phyloP scores from a whole-genome alignment of 2,113 vertebrate genomes.

The Crypturellus undulatus region DNA sequence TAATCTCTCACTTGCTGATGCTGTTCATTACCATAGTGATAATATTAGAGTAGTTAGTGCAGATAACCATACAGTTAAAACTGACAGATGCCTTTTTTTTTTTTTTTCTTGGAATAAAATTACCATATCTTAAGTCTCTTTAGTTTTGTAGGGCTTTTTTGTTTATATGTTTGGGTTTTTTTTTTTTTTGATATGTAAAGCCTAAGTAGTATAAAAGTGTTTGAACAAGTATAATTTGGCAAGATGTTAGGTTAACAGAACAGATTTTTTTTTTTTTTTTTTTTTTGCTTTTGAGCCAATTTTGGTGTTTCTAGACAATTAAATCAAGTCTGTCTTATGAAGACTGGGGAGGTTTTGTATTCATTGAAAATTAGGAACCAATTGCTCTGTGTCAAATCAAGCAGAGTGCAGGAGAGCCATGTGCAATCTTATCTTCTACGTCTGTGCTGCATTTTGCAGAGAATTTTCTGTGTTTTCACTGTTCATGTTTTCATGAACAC shows the following conservation, averaged over 20 bases:
- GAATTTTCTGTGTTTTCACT: background rate
- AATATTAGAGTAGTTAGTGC: conserved; percentile 46
- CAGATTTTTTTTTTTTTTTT: background rate
- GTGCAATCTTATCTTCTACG: background rate
- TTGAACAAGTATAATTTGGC: background rate
- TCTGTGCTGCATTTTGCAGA: background rate
- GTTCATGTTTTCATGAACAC: background rate
- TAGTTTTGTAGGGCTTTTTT: background rate
- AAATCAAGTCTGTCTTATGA: background rate
- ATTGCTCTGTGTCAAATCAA: background rate
- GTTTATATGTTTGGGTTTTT: too few species aligned
- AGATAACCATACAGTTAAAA: background rate
- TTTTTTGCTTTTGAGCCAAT: background rate
- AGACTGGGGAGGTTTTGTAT: background rate
- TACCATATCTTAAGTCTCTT: conserved; percentile 50
- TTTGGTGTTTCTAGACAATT: background rate
- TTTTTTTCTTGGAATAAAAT: conserved; percentile 29
- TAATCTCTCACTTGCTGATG: background rate
- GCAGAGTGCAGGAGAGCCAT: background rate
- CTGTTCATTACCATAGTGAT: conserved; percentile 65
- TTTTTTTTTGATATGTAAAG: background rate
- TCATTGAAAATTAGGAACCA: background rate
- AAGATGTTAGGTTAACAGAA: background rate
- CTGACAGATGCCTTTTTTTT: background rate
- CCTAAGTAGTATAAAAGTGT: background rate